phyloP scores from a whole-genome alignment of 2,888 invertebrate genomes.

The Biston stratarius region DNA sequence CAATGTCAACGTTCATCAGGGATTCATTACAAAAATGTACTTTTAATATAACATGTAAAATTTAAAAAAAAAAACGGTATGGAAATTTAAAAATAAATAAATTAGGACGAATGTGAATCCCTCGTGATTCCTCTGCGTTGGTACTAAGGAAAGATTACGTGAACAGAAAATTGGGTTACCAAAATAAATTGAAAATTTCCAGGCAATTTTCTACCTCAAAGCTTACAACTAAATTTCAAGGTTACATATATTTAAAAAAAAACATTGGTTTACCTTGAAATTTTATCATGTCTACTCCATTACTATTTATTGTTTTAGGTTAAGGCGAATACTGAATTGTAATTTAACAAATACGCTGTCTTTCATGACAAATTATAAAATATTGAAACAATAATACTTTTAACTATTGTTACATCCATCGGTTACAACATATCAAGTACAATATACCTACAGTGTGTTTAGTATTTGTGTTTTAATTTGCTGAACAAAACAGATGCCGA shows the following conservation, averaged over 20 bases:
- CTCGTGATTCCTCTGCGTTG: constrained; percentile 68
- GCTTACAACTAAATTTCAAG: constrained; percentile 59
- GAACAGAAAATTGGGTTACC: constrained; percentile 75
- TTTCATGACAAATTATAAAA: too few species aligned
- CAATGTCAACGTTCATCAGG: too few species aligned
- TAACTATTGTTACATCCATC: too few species aligned
- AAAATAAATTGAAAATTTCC: constrained; percentile 80
- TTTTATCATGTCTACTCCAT: constrained; percentile 2
- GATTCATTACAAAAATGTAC: too few species aligned
- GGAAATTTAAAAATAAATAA: constrained; percentile 23
- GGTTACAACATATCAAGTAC: too few species aligned
- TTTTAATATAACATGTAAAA: too few species aligned
- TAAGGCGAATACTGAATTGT: background rate
- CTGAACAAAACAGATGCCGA: too few species aligned
- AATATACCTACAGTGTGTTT: too few species aligned
- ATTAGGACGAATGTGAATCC: constrained; percentile 57
- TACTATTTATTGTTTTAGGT: background rate
- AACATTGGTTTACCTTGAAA: constrained; percentile 12
- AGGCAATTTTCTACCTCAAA: constrained; percentile 78
- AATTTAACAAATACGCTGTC: background rate
- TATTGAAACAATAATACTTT: too few species aligned
- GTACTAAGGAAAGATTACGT: constrained; percentile 72
- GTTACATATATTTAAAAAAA: constrained; percentile 23
- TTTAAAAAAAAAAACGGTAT: background rate
- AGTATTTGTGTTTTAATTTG: too few species aligned